These are phyloP conservation scores for Xiphorhynchus elegans DNA, from an alignment of 2,113 vertebrate genomes.

Conservation along the genomic window DNA sequence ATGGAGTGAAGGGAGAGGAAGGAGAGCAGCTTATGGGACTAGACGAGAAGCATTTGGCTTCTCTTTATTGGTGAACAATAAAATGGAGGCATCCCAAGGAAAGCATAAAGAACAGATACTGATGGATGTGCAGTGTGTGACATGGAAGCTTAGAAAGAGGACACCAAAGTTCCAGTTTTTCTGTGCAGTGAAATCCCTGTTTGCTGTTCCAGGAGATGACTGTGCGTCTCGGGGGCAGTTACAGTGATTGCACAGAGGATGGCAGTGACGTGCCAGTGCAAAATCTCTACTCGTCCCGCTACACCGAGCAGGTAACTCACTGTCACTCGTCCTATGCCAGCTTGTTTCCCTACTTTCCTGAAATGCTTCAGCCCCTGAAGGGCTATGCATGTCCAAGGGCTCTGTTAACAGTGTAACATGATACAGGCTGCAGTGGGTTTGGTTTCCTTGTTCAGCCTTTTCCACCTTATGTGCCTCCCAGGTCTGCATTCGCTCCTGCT, in stretches of 20 bases:
- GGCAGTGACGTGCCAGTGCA: slow-evolving; percentile 76
- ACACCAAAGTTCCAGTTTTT: not conserved
- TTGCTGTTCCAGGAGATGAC: slow-evolving; percentile 67
- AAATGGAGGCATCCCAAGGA: not conserved
- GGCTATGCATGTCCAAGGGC: not conserved
- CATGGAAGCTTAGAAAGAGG: not conserved
- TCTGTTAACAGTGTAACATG: not conserved
- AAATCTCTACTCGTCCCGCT: slow-evolving; percentile 73
- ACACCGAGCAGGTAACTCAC: slow-evolving; percentile 77
- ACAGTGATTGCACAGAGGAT: slow-evolving; percentile 79
- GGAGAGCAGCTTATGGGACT: not conserved
- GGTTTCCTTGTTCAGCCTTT: not conserved
- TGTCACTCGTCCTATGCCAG: not conserved
- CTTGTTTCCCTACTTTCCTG: not conserved
- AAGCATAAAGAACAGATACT: not conserved
- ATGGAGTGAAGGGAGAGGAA: not conserved
- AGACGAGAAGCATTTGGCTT: not conserved
- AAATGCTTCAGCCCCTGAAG: not conserved
- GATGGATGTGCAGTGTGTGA: not conserved
- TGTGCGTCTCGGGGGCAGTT: slow-evolving; percentile 74
- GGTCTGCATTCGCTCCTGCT: slow-evolving; percentile 84
- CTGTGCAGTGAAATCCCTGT: not conserved
- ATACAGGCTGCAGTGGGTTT: not conserved
- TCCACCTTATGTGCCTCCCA: not conserved
- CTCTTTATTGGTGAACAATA: not conserved